A percentile compares a stretch with the other conserved stretches of the same genome.
Conservation (phyloP, 2,113 vertebrate genomes). For the Mastomys coucha region DNA sequence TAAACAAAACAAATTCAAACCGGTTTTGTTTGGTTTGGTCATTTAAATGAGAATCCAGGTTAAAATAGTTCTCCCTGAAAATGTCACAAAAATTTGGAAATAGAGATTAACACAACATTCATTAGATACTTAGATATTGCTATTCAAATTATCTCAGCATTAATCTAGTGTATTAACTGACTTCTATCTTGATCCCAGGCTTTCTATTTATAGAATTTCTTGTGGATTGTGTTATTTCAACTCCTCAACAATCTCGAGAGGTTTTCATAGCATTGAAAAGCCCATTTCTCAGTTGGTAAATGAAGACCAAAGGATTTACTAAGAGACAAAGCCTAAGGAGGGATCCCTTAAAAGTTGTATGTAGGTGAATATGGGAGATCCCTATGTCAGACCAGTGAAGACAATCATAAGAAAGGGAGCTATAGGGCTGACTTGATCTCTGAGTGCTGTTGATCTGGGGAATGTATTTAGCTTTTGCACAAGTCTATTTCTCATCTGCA, state of each 20-base stretch:
- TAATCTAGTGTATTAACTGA: neutral
- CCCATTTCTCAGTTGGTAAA: neutral
- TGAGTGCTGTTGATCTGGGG: neutral
- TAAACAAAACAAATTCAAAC: slow-evolving; percentile 51
- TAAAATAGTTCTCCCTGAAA: slow-evolving; percentile 34
- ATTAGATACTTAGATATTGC: neutral
- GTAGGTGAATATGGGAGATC: neutral
- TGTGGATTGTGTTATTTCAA: slow-evolving; percentile 28
- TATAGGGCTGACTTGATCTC: neutral
- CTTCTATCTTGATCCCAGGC: neutral
- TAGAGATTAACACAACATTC: neutral
- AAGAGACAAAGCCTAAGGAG: neutral
- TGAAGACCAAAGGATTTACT: neutral
- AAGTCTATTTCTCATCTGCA: neutral
- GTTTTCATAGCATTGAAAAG: neutral
- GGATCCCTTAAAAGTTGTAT: neutral
- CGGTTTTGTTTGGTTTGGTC: neutral
- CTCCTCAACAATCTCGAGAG: neutral
- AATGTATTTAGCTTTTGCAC: neutral
- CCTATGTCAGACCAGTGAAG: neutral
- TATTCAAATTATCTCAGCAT: slow-evolving; percentile 11
- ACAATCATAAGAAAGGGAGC: fast-evolving
- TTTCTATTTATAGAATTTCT: neutral
- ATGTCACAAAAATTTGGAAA: slow-evolving; percentile 9
- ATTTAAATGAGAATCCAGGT: neutral